These are phyloP conservation scores for Neodontobutis hainanensis DNA, from an alignment of 2,113 vertebrate genomes.

Conservation along the genomic window DNA sequence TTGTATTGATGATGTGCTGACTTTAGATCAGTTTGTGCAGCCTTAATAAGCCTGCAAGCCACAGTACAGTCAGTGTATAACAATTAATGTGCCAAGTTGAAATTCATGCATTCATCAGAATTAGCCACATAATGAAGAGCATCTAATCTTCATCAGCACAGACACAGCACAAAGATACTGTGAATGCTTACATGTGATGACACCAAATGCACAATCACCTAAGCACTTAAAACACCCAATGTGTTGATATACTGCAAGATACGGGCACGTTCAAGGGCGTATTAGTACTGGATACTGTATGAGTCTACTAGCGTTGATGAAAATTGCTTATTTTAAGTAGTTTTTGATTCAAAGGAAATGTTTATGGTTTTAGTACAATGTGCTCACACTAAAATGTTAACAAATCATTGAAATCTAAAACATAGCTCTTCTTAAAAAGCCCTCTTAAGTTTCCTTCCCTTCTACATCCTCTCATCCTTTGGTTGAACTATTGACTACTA, in stretches of 20 bases:
- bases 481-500: constrained; percentile 2
- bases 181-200: neutral
- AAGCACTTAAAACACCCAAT: constrained; percentile 22
- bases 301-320: neutral
- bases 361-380: constrained; percentile 62
- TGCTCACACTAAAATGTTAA: constrained; percentile 32
- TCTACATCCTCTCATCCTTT: constrained; percentile 14
- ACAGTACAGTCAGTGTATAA: neutral
- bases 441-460: neutral
- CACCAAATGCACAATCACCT: constrained; percentile 20
- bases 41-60: neutral
- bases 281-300: too few relatives aligned
- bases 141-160: constrained; percentile 21
- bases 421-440: constrained; percentile 23
- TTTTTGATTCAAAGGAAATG: constrained; percentile 60
- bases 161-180: constrained; percentile 18
- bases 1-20: constrained; percentile 8
- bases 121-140: constrained; percentile 13
- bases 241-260: constrained; percentile 22
- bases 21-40: neutral
- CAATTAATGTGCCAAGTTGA: constrained; percentile 10
- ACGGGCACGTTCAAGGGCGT: neutral
- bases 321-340: constrained; percentile 42
- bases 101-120: constrained; percentile 21
- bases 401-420: constrained; percentile 39